phyloP scores from a whole-genome alignment of 1,140 invertebrate genomes.

The Choristoneura fumiferana region DNA sequence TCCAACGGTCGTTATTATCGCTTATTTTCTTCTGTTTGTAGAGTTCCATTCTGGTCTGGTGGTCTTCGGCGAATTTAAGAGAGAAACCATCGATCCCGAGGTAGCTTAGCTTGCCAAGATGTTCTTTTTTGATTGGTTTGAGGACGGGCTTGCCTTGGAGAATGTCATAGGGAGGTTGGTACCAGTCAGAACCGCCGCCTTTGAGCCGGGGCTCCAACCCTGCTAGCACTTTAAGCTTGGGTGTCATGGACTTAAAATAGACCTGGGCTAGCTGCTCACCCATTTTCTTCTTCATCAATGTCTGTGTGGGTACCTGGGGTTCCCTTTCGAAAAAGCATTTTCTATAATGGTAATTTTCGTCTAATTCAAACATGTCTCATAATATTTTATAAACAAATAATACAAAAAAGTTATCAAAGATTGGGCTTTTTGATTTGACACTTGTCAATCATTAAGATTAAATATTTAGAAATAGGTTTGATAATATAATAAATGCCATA shows the following conservation, averaged over 20 bases:
- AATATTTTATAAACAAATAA: slow-evolving; percentile 23
- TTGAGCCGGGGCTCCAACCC: slow-evolving; percentile 59
- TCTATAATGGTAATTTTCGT: slow-evolving; percentile 56
- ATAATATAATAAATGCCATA: too few species aligned
- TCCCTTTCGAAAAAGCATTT: slow-evolving; percentile 53
- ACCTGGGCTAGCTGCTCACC: slow-evolving; percentile 47
- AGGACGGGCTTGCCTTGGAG: slow-evolving; percentile 47
- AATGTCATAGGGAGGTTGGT: slow-evolving; percentile 48
- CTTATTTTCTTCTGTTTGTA: slow-evolving; percentile 41
- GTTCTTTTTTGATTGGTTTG: slow-evolving; percentile 49
- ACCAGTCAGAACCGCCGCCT: slow-evolving; percentile 63
- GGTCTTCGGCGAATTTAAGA: slow-evolving; percentile 36
- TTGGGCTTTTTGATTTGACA: not conserved
- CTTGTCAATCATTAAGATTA: not conserved
- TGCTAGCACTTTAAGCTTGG: slow-evolving; percentile 53
- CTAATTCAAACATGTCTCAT: slow-evolving; percentile 43
- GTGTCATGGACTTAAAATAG: slow-evolving; percentile 63
- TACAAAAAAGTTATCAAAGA: slow-evolving; percentile 19
- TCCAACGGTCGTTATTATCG: slow-evolving; percentile 53
- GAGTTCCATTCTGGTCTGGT: slow-evolving; percentile 41
- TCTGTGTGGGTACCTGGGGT: slow-evolving; percentile 58
- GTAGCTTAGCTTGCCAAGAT: slow-evolving; percentile 45
- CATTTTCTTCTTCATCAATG: slow-evolving; percentile 58
- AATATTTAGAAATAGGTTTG: too few species aligned
- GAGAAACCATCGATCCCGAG: slow-evolving; percentile 47